Conservation (phyloP, 1,140 invertebrate species). For the Drosophila pallidifrons region DNA sequence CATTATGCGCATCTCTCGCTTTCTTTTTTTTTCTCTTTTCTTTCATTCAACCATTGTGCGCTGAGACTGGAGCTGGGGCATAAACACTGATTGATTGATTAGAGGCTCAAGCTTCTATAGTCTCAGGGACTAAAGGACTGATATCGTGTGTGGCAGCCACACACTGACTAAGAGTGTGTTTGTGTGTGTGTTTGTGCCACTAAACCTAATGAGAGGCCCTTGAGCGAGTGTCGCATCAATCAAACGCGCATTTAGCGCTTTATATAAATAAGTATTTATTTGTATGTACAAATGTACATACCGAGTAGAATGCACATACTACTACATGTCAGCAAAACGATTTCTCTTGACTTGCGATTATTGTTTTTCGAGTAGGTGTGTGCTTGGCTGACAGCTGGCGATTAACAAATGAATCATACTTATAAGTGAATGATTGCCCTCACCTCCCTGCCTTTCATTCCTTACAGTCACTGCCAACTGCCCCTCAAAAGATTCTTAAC, state of each 20-base stretch:
- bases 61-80: slow-evolving; percentile 42
- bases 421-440: slow-evolving; percentile 66
- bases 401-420: slow-evolving; percentile 76
- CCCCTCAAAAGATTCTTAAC: slow-evolving; percentile 11
- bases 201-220: slow-evolving; percentile 82
- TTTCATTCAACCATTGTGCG: slow-evolving; percentile 43
- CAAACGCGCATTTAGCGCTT: slow-evolving; percentile 79
- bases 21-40: slow-evolving; percentile 5
- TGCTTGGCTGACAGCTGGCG: slow-evolving; percentile 66
- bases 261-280: slow-evolving; percentile 56
- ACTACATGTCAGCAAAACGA: slow-evolving; percentile 51
- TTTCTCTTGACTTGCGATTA: slow-evolving; percentile 81
- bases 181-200: slow-evolving; percentile 37
- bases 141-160: slow-evolving; percentile 23
- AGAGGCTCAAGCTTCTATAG: slow-evolving; percentile 58
- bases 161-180: neutral
- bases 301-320: slow-evolving; percentile 29
- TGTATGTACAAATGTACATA: slow-evolving; percentile 13
- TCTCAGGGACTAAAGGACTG: slow-evolving; percentile 5
- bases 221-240: slow-evolving; percentile 82
- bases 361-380: slow-evolving; percentile 66
- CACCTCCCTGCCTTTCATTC: neutral
- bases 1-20: slow-evolving; percentile 52
- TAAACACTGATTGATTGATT: slow-evolving; percentile 84
- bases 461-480: slow-evolving; percentile 23